A percentile compares a stretch with the other conserved stretches of the same genome.
These are phyloP conservation scores for Rhagologus leucostigma DNA, from an alignment of 2,113 vertebrate species.

Conservation along the genomic window DNA sequence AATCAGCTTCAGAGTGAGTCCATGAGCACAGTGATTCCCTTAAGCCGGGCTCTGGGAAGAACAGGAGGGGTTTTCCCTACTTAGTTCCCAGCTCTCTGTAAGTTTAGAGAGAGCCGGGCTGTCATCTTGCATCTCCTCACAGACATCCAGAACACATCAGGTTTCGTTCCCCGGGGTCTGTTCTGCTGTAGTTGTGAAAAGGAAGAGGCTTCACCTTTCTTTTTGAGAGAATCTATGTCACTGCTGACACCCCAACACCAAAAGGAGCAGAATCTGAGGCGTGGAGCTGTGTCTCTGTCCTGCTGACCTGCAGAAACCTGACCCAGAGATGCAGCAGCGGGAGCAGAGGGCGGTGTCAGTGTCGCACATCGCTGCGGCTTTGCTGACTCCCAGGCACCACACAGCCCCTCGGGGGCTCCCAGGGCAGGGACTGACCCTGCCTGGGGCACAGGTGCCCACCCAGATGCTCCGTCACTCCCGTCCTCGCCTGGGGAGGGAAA, in stretches of 20 bases:
- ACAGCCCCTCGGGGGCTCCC: neutral
- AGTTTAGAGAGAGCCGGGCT: neutral
- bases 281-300: neutral
- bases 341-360: neutral
- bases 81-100: neutral
- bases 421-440: neutral
- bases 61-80: neutral
- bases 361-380: neutral
- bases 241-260: neutral
- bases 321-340: neutral
- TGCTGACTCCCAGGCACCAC: neutral
- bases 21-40: neutral
- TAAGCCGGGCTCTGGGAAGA: neutral
- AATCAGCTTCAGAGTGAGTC: neutral
- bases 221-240: neutral
- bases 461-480: neutral
- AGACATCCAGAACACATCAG: neutral
- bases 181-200: neutral
- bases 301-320: neutral
- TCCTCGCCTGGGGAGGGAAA: neutral
- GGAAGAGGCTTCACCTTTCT: neutral
- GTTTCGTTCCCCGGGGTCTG: neutral
- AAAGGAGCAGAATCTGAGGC: rapidly evolving
- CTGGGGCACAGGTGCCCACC: neutral
- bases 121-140: neutral